A percentile compares a stretch with the other conserved stretches of the same genome.
These are phyloP conservation scores for Numenius arquata DNA, from an alignment of 2,113 vertebrate species.

Conservation along the genomic window DNA sequence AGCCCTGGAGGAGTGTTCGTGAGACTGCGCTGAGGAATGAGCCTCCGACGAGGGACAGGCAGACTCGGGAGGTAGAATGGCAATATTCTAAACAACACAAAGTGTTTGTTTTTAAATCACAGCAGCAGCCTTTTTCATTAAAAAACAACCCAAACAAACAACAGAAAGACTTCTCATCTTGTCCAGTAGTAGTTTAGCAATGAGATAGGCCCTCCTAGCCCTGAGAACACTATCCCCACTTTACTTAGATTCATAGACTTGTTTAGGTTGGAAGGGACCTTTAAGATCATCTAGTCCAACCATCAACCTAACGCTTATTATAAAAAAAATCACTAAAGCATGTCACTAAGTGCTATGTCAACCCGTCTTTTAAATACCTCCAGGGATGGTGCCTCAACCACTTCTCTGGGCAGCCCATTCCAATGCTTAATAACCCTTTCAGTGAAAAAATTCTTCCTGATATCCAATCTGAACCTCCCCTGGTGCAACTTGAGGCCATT, in stretches of 20 bases:
- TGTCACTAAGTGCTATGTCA: too few species aligned
- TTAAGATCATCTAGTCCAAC: too few species aligned
- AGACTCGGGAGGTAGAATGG: not conserved
- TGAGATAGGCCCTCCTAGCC: not conserved
- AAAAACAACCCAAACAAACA: not conserved
- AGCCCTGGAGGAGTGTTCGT: constrained; percentile 62
- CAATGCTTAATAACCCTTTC: too few species aligned
- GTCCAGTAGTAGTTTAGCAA: not conserved
- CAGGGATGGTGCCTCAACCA: too few species aligned
- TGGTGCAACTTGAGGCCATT: too few species aligned
- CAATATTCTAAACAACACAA: not conserved
- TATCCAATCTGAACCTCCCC: too few species aligned
- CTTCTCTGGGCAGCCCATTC: too few species aligned
- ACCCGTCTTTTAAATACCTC: too few species aligned
- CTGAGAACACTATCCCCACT: not conserved
- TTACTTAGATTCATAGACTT: not conserved
- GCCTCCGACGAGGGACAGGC: accelerated
- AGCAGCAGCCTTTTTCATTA: not conserved
- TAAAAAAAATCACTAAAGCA: too few species aligned
- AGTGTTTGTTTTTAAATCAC: not conserved
- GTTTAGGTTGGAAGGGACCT: too few species aligned
- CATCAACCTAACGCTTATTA: too few species aligned
- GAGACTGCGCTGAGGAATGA: constrained; percentile 27
- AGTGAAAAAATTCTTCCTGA: too few species aligned
- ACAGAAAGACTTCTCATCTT: not conserved